These are phyloP conservation scores for Pangasius mekongensis DNA, from an alignment of 2,797 vertebrate species.

Conservation along the genomic window DNA sequence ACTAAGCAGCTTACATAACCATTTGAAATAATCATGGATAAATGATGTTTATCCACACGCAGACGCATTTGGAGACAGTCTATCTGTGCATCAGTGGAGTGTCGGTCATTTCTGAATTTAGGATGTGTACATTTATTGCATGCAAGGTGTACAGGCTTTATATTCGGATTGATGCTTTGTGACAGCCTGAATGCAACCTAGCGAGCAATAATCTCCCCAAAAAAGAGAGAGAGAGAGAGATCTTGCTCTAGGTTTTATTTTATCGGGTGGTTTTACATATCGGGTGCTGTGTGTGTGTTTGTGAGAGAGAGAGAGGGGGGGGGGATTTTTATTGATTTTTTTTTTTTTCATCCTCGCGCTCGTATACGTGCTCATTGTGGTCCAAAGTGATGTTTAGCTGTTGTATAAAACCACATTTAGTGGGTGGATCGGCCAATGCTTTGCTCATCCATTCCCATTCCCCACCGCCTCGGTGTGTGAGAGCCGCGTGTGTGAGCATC, in stretches of 20 bases:
- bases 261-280: too few species aligned
- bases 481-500: constrained; percentile 7
- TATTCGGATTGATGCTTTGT: not conserved
- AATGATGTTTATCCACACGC: not conserved
- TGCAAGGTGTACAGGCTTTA: not conserved
- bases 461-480: not conserved
- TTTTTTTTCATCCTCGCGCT: not conserved
- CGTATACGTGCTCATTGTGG: not conserved
- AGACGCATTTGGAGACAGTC: not conserved
- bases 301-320: not conserved
- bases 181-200: not conserved
- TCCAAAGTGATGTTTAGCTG: not conserved
- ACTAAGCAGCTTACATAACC: constrained; percentile 29
- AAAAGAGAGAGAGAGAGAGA: not conserved
- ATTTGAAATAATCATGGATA: not conserved
- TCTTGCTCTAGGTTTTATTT: not conserved
- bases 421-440: constrained; percentile 23
- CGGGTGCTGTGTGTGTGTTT: not conserved
- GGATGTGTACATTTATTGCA: not conserved
- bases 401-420: constrained; percentile 27
- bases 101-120: not conserved
- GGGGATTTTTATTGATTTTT: not conserved
- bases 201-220: not conserved
- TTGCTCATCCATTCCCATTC: constrained; percentile 10
- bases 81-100: not conserved